phyloP scores from a whole-genome alignment of 2,797 vertebrate species.

The Liparis tanakae region DNA sequence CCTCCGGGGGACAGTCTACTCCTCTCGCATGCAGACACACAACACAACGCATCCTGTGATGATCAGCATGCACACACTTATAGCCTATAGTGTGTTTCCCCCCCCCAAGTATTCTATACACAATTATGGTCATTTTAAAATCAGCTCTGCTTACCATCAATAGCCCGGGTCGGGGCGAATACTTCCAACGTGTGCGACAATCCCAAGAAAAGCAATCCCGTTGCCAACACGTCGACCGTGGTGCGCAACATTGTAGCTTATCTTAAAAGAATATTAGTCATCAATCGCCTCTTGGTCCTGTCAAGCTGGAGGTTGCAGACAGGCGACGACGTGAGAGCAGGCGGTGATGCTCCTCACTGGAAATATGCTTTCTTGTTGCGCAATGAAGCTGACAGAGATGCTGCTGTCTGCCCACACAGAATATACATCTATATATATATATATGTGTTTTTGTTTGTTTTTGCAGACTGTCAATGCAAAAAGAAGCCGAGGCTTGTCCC shows the following conservation, averaged over 20 bases:
- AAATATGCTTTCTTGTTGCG: conserved; percentile 61
- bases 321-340: conserved; percentile 60
- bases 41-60: not conserved
- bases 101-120: conserved; percentile 6
- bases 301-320: conserved; percentile 68
- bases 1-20: conserved; percentile 24
- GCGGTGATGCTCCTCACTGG: conserved; percentile 63
- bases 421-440: not conserved
- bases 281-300: conserved; percentile 72
- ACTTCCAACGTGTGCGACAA: conserved; percentile 82
- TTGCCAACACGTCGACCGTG: conserved; percentile 72
- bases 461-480: conserved; percentile 51
- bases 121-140: not conserved
- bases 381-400: conserved; percentile 59
- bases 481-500: conserved; percentile 65
- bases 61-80: conserved; percentile 18
- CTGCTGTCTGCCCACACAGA: conserved; percentile 46
- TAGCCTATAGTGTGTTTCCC: not conserved
- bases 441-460: conserved; percentile 31
- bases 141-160: conserved; percentile 81
- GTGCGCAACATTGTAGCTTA: conserved; percentile 76
- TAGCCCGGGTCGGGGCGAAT: conserved; percentile 71
- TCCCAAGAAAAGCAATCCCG: conserved; percentile 79
- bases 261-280: conserved; percentile 62
- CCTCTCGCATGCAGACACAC: conserved; percentile 17